phyloP scores from a whole-genome alignment of 2,113 vertebrate species.

The Catharus minimus region DNA sequence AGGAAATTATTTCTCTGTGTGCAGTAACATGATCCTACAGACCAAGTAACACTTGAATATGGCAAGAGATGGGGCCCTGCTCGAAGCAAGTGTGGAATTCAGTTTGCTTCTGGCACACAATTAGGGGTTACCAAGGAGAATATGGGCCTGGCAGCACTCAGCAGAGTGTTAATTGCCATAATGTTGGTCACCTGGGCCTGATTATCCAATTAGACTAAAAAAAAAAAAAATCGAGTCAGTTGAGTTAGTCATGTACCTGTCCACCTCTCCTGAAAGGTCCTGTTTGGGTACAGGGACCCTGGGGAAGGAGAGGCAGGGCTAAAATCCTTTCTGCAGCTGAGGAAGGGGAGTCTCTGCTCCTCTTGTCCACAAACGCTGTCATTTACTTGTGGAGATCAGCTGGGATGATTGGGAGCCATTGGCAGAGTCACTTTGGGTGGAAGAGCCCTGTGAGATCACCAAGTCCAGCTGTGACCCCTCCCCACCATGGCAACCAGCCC shows the following conservation, averaged over 20 bases:
- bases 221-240: too few relatives aligned
- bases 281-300: background rate
- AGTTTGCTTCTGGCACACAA: background rate
- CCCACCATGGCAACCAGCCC: background rate
- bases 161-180: background rate
- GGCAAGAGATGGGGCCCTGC: background rate
- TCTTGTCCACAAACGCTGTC: accelerated
- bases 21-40: background rate
- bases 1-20: background rate
- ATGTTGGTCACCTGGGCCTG: background rate
- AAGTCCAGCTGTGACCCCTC: background rate
- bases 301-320: too few relatives aligned
- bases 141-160: background rate
- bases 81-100: background rate
- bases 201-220: background rate
- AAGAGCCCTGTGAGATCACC: background rate
- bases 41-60: background rate
- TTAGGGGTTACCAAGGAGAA: background rate
- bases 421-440: accelerated
- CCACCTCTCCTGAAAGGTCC: background rate
- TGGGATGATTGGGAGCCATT: accelerated
- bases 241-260: accelerated
- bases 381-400: accelerated
- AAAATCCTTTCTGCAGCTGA: background rate
- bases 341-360: accelerated